Base-by-base conservation (phyloP, 2,113 vertebrate genomes). In the Bombycilla garrulus region DNA sequence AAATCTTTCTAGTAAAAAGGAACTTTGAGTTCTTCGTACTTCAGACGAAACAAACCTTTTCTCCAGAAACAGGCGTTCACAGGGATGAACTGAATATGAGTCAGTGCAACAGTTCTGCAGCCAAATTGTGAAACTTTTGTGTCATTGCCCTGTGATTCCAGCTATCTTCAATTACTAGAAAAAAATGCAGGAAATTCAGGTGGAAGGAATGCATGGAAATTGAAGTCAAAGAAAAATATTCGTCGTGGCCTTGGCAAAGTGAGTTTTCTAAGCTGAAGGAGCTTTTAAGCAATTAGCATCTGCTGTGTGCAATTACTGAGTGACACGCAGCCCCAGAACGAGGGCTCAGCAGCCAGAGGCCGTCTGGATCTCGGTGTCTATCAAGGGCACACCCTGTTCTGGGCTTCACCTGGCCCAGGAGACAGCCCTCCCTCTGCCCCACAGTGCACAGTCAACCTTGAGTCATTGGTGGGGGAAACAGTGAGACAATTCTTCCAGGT, bases 131-230 rank as follows among this genome's bases (percentile, higher is more conserved):
- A 80, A 94, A 90, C 56, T 48, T 83, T 64, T 94, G 82, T 96
- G 95, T 95, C 79, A 88, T 35, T 86, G 51, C 76, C 60, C 72
- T 74, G 85, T 80, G 77, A 96, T 94, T 93, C 80, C 72, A 96
- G 28, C 80, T 88, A 96, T 88, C 93, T 90, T 90, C 88, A 96
- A 90, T 84, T 93, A 94, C 88, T 23, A 78, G 17, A 20, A 76
- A 81, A 86, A 94, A 85, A 93, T 15, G 60, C n/a, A 84, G 64
- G 80, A 96, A 92, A 95, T 93, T 96, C 96, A 96, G 86, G 94
- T 96, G 92, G 82, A 96, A 95, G 77, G 91, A 96, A 96, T 95
- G 95, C 91, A 72, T 71, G 70, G 69, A 94, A 94, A 95, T 79
- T 96, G 80, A 92, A 94, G 65, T 94, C 40, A 91, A 94, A 95